A percentile compares a stretch with the other conserved stretches of the same genome.
phyloP scores from a whole-genome alignment of 2,113 vertebrate genomes.

The Furnarius figulus region DNA sequence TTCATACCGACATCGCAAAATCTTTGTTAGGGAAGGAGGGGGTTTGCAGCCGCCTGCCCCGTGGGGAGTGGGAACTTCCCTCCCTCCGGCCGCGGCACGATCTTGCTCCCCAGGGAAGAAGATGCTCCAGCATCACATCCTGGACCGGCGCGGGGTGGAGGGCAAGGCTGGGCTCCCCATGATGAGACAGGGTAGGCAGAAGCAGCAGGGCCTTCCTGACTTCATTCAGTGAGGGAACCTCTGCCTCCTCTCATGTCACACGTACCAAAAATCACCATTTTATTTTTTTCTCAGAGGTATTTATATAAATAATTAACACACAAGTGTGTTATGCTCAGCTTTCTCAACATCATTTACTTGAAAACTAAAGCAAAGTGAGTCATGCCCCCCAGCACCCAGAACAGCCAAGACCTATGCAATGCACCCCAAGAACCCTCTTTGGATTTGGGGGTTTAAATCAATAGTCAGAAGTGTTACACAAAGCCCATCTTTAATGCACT shows the following conservation, averaged over 20 bases:
- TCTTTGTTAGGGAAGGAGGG: background rate
- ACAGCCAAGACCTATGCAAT: background rate
- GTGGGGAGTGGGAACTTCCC: background rate
- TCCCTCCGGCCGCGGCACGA: rapidly evolving
- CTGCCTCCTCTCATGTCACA: background rate
- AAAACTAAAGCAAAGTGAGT: background rate
- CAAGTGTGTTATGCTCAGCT: background rate
- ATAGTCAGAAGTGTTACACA: background rate
- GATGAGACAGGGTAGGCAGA: background rate
- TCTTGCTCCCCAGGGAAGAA: background rate
- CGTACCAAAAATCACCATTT: rapidly evolving
- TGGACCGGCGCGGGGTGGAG: rapidly evolving
- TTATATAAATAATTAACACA: background rate
- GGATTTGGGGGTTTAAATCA: background rate
- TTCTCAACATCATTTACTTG: background rate
- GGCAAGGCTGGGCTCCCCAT: rapidly evolving
- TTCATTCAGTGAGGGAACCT: background rate
- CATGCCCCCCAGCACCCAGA: background rate
- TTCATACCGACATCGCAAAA: background rate
- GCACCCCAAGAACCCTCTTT: rapidly evolving
- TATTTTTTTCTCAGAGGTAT: background rate
- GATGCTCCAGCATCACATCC: background rate
- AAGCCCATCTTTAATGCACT: rapidly evolving
- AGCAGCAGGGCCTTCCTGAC: background rate
- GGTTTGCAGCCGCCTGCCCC: background rate